Percentiles rank a stretch among this genome's conserved stretches.
phyloP scores from a whole-genome alignment of 2,888 invertebrate species.

The Adelphocoris suturalis region DNA sequence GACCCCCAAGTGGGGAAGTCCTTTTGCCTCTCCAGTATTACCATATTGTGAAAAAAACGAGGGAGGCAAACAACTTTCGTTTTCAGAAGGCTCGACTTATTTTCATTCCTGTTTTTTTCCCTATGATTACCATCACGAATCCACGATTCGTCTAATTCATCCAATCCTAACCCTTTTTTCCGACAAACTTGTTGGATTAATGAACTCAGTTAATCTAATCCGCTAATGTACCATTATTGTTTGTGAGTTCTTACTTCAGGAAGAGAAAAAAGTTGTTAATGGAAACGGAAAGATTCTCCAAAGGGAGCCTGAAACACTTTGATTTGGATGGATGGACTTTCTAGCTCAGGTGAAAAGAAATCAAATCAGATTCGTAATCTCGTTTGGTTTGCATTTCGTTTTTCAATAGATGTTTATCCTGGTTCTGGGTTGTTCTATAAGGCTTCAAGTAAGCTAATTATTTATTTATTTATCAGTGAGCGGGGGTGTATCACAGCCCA shows the following conservation, averaged over 20 bases:
- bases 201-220: not conserved
- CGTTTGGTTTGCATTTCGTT: no score
- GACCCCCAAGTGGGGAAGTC: conserved; percentile 57
- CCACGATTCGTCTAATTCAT: not conserved
- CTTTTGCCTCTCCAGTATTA: conserved; percentile 56
- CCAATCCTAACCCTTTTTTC: not conserved
- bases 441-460: no score
- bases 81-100: conserved; percentile 51
- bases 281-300: not conserved
- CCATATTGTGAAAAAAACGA: conserved; percentile 60
- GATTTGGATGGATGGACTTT: no score
- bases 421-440: no score
- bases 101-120: conserved; percentile 35
- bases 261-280: not conserved
- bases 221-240: not conserved
- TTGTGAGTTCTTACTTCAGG: not conserved
- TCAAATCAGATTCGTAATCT: no score
- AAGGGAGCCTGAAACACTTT: no score
- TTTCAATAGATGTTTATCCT: no score
- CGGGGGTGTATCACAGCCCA: no score
- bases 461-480: no score
- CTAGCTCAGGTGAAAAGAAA: no score
- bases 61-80: conserved; percentile 66
- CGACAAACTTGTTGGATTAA: not conserved
- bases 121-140: conserved; percentile 28